These are phyloP conservation scores for Bubalus kerabau DNA, from an alignment of 2,113 vertebrate genomes.

Conservation along the genomic window DNA sequence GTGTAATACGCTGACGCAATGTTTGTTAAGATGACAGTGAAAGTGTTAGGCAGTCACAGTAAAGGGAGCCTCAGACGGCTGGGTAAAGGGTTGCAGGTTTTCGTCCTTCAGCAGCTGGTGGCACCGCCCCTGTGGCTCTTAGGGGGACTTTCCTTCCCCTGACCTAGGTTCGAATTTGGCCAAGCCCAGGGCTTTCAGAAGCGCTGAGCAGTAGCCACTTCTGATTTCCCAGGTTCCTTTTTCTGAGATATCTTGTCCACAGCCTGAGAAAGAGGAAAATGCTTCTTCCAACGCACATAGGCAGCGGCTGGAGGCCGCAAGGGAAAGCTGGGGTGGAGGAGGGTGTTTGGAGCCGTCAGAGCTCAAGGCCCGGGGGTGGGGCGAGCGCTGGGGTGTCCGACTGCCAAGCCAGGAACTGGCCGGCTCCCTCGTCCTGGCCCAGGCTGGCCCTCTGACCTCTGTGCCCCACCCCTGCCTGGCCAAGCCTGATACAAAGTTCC, in stretches of 20 bases:
- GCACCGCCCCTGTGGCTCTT: not conserved
- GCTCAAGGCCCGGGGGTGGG: not conserved
- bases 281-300: not conserved
- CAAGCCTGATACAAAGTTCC: conserved; percentile 24
- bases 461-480: not conserved
- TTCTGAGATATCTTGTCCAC: conserved; percentile 27
- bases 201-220: not conserved
- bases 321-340: not conserved
- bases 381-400: fast-evolving
- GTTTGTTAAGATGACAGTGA: not conserved
- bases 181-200: not conserved
- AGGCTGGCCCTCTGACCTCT: not conserved
- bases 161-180: not conserved
- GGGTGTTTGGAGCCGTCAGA: not conserved
- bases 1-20: not conserved
- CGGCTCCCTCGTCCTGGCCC: not conserved
- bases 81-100: not conserved
- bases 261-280: conserved; percentile 39
- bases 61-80: not conserved
- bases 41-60: not conserved
- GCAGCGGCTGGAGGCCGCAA: not conserved
- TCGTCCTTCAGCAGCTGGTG: not conserved
- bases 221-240: conserved; percentile 50
- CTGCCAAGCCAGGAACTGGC: not conserved
- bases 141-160: not conserved